A percentile compares a stretch with the other conserved stretches of the same genome.
Evolutionary conservation across 2,888 invertebrate species (phyloP).

Genomic region (Xanthia icteritia): DNA sequence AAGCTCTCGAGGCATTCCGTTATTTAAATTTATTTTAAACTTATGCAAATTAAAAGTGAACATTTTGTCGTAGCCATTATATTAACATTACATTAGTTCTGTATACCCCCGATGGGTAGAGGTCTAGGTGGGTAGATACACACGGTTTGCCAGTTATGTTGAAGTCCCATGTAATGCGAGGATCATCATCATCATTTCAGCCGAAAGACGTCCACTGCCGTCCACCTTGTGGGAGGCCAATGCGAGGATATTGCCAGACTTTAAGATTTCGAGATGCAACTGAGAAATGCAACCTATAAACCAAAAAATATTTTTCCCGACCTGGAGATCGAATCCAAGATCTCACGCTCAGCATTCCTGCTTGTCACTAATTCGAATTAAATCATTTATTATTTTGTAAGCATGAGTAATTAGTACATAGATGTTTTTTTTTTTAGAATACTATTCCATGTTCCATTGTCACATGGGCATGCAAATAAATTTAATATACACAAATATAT

Average conservation of each 20-base stretch:
- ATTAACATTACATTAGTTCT: neutral
- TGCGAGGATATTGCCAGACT: neutral
- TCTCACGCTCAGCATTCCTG: no score
- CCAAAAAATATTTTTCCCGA: neutral
- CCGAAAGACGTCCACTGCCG: no score
- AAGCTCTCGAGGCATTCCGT: neutral
- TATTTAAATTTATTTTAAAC: conserved; percentile 1
- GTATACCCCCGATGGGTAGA: neutral
- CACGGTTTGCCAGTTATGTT: neutral
- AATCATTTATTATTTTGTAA: no score
- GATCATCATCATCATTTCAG: no score
- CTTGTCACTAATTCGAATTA: no score
- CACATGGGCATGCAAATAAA: no score
- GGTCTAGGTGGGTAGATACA: neutral
- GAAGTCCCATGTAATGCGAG: neutral
- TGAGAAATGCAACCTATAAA: neutral
- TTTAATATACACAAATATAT: no score
- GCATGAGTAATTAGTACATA: no score
- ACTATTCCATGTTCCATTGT: no score
- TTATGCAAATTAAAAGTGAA: conserved; percentile 3
- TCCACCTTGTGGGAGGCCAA: no score
- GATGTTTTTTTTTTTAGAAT: no score
- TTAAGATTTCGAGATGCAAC: neutral
- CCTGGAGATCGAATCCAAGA: neutral
- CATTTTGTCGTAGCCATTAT: no score